Evolutionary conservation across 2,888 invertebrate species (phyloP), one percentile per base, ranked within the genome.

Genomic region (Drosophila kanekoi): DNA sequence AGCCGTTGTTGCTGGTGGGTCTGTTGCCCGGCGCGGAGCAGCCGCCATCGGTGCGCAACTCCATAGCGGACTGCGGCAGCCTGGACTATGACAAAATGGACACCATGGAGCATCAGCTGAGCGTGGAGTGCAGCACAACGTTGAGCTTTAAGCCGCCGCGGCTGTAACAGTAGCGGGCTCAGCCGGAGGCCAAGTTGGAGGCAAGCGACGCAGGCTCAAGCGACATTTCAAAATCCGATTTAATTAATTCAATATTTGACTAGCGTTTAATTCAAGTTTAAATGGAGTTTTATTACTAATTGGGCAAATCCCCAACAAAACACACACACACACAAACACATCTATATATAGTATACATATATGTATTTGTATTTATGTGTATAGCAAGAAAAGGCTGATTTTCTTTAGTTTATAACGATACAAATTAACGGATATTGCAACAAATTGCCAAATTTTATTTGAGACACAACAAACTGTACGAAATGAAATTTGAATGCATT

Each of bases 351-450:
- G 43, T 33, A 57, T 16, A n/a, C 43, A 63, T 41, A 38, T 61
- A 57, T 57, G 40, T 61, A 60, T 61, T 64, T 87, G 62, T 87
- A 83, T 89, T 81, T 78, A 79, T 79, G 75, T 84, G 81, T 73
- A 79, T 81, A 89, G 82, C 84, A 90, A 90, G 86, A 86, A 90
- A 88, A 90, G 79, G 90, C 90, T 90, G 90, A 87, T 87, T 89
- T 88, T 89, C 81, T 89, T 89, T 90, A 89, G 80, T 82, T 87
- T 63, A 78, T 79, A 75, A 78, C 52, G 60, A 80, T 63, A 59
- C 49, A 63, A 74, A 69, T 78, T 45, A 48, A 71, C 65, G 54
- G 60, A 73, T 79, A 82, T 77, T 78, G 90, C 89, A 87, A 86
- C 83, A 80, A 85, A 88, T 86, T 89, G 87, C 87, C 90, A 90